A percentile compares a stretch with the other conserved stretches of the same genome.
Evolutionary conservation across 2,888 invertebrate genomes (phyloP).

Genomic region (Ectobius pallidus): DNA sequence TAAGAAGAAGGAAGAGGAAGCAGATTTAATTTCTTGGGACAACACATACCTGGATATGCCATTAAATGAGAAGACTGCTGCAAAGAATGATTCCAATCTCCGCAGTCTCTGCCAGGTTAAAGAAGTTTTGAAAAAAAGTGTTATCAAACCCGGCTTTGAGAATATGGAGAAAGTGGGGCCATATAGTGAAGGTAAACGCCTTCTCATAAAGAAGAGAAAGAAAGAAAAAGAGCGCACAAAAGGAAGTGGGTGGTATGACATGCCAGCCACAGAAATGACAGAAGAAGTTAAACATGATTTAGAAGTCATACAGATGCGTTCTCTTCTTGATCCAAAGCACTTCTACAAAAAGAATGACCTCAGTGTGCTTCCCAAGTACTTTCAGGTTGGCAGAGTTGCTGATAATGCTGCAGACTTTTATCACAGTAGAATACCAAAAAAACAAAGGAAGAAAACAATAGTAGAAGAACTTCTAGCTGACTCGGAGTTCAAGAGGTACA

Average conservation of each 20-base stretch:
- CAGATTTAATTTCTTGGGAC: not conserved
- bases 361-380: conserved; percentile 88
- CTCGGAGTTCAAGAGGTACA: conserved; percentile 81
- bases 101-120: conserved; percentile 48
- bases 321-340: conserved; percentile 87
- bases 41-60: conserved; percentile 19
- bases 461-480: conserved; percentile 94
- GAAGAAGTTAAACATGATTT: conserved; percentile 88
- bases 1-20: not conserved
- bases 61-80: not conserved
- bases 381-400: conserved; percentile 84
- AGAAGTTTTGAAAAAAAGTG: conserved; percentile 66
- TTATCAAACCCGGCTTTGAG: conserved; percentile 69
- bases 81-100: not conserved
- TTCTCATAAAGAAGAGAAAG: conserved; percentile 61
- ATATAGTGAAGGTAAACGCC: conserved; percentile 60
- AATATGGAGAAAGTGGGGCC: conserved; percentile 64
- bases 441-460: conserved; percentile 85
- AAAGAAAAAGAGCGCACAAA: conserved; percentile 78
- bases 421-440: conserved; percentile 79
- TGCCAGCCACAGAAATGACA: conserved; percentile 88
- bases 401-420: conserved; percentile 90
- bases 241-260: conserved; percentile 87
- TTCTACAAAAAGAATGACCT: conserved; percentile 95
- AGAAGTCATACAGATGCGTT: conserved; percentile 90